Percentiles rank a stretch among this genome's conserved stretches.
Conservation (phyloP, 2,888 invertebrate genomes). For the Rhimphoctona megacephalus region DNA sequence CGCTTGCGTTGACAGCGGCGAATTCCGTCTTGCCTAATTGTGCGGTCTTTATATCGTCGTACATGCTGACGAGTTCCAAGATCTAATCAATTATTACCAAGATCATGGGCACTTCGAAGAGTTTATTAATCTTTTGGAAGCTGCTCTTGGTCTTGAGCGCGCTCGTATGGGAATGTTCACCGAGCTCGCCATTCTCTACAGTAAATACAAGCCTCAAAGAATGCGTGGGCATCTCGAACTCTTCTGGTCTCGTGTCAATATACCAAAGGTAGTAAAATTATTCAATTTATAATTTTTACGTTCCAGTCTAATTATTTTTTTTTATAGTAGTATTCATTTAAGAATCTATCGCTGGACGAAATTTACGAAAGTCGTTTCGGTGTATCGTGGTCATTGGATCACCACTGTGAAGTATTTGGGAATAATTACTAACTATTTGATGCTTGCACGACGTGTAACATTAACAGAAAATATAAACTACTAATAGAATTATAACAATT, state of each 20-base stretch:
- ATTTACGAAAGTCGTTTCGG: background rate
- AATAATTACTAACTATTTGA: background rate
- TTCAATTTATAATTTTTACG: background rate
- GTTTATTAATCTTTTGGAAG: conserved; percentile 96
- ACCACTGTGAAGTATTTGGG: background rate
- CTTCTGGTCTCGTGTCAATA: conserved; percentile 99
- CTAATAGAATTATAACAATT: too few species aligned
- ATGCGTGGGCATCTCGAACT: conserved; percentile 99
- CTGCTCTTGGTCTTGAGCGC: conserved; percentile 97
- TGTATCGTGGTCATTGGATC: too few species aligned
- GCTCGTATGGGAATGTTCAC: conserved; percentile 99
- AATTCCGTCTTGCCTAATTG: conserved; percentile 99
- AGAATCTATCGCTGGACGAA: background rate
- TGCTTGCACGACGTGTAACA: background rate
- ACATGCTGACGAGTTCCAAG: conserved; percentile 99
- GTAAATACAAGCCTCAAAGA: conserved; percentile 99
- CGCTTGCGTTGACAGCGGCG: conserved; percentile 99
- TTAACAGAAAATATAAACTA: too few species aligned
- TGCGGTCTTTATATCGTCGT: conserved; percentile 99
- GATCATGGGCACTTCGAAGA: conserved; percentile 99
- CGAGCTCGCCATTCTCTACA: conserved; percentile 99
- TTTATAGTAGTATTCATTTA: background rate
- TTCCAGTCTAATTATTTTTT: background rate
- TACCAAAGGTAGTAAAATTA: conserved; percentile 93
- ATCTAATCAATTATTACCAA: conserved; percentile 99